A percentile compares a stretch with the other conserved stretches of the same genome.
Evolutionary conservation across 2,113 vertebrate genomes (phyloP).

Genomic region (Sinocyclocheilus maitianheensis): DNA sequence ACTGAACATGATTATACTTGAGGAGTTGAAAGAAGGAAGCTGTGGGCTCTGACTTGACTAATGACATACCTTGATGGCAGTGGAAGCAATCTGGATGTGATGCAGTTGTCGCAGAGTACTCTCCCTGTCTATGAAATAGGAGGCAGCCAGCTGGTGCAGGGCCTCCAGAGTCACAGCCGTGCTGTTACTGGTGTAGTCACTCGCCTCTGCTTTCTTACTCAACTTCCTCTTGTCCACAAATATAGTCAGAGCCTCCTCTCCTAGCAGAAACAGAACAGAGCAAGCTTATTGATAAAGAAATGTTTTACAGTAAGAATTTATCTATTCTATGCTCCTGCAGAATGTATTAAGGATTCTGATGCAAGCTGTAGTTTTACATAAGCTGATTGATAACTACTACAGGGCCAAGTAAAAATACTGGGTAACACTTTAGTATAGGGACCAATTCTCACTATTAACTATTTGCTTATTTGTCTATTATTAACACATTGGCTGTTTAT

Average conservation of each 20-base stretch:
- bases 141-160: slow-evolving; percentile 82
- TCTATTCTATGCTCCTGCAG: not conserved
- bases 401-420: not conserved
- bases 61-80: slow-evolving; percentile 79
- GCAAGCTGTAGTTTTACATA: not conserved
- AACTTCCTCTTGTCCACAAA: slow-evolving; percentile 97
- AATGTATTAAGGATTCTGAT: not conserved
- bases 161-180: slow-evolving; percentile 79
- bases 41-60: slow-evolving; percentile 38
- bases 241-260: slow-evolving; percentile 96
- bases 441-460: too few relatives aligned
- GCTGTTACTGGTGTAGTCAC: slow-evolving; percentile 80
- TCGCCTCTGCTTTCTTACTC: slow-evolving; percentile 85
- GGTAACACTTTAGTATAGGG: too few relatives aligned
- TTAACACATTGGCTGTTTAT: too few relatives aligned
- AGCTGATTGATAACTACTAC: not conserved
- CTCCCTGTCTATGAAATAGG: slow-evolving; percentile 83
- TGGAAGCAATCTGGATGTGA: slow-evolving; percentile 82
- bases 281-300: not conserved
- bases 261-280: slow-evolving; percentile 66
- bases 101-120: slow-evolving; percentile 81
- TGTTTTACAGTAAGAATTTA: not conserved
- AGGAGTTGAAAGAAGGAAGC: slow-evolving; percentile 14
- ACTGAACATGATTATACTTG: slow-evolving; percentile 24
- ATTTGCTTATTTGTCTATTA: too few relatives aligned